These are phyloP conservation scores for Loris lydekkerianus DNA, from an alignment of 2,797 vertebrate species.

Conservation along the genomic window DNA sequence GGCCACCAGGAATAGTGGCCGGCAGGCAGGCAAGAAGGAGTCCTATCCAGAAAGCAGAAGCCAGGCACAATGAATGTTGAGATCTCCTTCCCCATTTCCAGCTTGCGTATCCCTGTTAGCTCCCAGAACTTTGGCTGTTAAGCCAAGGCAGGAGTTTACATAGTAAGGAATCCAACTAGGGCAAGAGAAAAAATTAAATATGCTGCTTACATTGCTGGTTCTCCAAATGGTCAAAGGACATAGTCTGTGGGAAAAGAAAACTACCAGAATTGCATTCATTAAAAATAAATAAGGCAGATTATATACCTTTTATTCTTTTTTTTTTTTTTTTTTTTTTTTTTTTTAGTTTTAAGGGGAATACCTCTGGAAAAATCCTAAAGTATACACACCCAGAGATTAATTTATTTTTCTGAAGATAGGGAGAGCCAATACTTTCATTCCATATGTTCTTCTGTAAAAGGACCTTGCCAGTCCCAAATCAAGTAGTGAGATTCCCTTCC, in stretches of 20 bases:
- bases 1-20: not conserved
- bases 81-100: not conserved
- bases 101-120: not conserved
- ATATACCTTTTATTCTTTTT: not conserved
- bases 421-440: not conserved
- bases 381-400: too few species aligned
- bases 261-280: not conserved
- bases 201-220: not conserved
- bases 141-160: not conserved
- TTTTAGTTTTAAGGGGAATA: too few species aligned
- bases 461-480: not conserved
- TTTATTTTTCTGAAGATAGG: not conserved
- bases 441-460: not conserved
- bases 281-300: not conserved
- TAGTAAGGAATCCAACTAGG: not conserved
- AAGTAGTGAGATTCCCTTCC: not conserved
- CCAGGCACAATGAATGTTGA: not conserved
- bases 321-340: too few species aligned
- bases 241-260: not conserved
- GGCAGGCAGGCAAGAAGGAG: too few species aligned
- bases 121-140: not conserved
- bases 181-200: not conserved
- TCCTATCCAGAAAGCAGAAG: not conserved
- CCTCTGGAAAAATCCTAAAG: too few species aligned
- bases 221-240: slow-evolving; percentile 30